Conservation (phyloP, 2,888 invertebrate species). For the Diplolepis rosae region DNA sequence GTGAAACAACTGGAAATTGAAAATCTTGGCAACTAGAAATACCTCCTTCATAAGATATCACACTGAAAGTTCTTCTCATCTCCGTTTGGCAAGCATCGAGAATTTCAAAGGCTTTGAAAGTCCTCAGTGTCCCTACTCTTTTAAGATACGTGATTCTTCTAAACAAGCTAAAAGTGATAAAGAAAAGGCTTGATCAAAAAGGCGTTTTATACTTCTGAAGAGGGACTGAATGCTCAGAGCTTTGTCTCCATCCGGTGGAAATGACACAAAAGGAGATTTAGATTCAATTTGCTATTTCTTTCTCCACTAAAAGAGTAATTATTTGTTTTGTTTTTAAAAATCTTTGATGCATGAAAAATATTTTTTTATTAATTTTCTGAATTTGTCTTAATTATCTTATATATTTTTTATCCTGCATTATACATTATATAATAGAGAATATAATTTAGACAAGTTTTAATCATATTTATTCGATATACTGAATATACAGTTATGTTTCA, state of each 20-base stretch:
- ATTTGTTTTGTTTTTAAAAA: too few relatives aligned
- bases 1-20: not conserved
- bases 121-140: not conserved
- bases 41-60: not conserved
- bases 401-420: too few relatives aligned
- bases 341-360: too few relatives aligned
- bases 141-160: constrained; percentile 7
- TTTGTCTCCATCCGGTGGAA: not conserved
- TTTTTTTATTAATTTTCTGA: too few relatives aligned
- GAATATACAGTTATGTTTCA: too few relatives aligned
- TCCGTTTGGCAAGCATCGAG: not conserved
- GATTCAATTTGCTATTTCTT: not conserved
- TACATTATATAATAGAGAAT: not conserved
- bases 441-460: not conserved
- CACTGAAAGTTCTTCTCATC: not conserved
- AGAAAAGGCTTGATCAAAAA: not conserved
- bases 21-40: not conserved
- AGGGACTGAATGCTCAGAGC: not conserved
- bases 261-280: not conserved
- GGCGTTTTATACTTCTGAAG: not conserved
- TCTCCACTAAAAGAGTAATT: too few relatives aligned
- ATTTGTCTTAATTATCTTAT: too few relatives aligned
- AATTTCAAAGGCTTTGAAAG: not conserved
- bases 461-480: not conserved
- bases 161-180: not conserved